Evolutionary conservation across 2,797 vertebrate genomes (phyloP).

Genomic region (Psittacula echo): DNA sequence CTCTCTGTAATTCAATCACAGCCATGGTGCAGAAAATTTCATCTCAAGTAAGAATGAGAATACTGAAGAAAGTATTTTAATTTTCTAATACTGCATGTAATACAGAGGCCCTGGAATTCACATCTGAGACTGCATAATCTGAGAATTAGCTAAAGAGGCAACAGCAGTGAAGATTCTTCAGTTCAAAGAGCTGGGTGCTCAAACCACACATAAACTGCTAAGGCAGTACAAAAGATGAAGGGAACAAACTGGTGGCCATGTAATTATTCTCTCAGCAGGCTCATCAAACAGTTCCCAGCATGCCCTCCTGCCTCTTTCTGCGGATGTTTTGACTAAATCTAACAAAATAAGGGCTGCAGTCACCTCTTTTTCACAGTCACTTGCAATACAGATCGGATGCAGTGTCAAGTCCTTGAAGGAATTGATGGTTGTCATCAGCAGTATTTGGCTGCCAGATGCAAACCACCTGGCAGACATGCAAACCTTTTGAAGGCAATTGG

Average conservation of each 20-base stretch:
- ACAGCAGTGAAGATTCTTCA: neutral
- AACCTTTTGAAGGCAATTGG: neutral
- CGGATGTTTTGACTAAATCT: conserved; percentile 27
- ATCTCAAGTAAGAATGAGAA: neutral
- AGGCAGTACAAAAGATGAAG: neutral
- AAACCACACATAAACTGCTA: neutral
- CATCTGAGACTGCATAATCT: neutral
- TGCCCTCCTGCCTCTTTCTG: neutral
- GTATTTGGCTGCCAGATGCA: neutral
- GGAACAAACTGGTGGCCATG: neutral
- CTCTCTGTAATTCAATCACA: neutral
- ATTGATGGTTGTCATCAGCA: neutral
- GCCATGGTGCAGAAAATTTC: neutral
- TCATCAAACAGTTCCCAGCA: conserved; percentile 27
- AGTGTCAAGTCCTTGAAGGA: conserved; percentile 11
- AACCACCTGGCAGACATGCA: neutral
- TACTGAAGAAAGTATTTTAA: neutral
- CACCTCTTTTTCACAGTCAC: neutral
- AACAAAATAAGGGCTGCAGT: neutral
- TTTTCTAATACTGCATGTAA: neutral
- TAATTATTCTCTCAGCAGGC: conserved; percentile 38
- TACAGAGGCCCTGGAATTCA: neutral
- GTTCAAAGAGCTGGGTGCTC: neutral
- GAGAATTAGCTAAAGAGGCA: neutral
- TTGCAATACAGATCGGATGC: neutral